Evolutionary conservation across 2,888 invertebrate genomes (phyloP), one percentile per base, ranked within the genome.

Genomic region (Andrena camellia): DNA sequence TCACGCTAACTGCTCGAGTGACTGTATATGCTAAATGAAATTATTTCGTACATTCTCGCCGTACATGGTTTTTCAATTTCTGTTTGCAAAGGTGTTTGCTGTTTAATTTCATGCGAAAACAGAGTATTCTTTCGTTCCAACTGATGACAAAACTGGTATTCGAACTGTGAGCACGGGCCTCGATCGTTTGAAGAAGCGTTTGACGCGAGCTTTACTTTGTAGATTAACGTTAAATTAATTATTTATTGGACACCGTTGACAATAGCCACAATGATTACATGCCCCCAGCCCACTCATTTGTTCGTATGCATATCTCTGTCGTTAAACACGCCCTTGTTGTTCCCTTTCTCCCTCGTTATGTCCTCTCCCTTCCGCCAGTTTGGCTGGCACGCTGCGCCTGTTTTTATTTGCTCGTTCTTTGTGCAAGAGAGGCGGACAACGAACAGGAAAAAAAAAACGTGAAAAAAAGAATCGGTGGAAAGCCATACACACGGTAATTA

Each of bases 231-330:
- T 83, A 84, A 86, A 86, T 82, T 80, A 82, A 87, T 89, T 88
- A 89, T 89, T 86, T 86, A 89, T 83, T 81, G 79, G 84, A 83
- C 79, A 70, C 70, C 79, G 83, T 83, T 87, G 87, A 89, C 89
- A 87, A 89, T 88, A 80, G 87, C 70, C 73, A 64, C 81, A 85
- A 89, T 83, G 86, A 87, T 89, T 86, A 80, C 85, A 77, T 77
- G 81, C 73, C 68, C 69, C 52, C 78, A 23, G 62, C 59, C 64
- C 75, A 71, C 81, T 80, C 85, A 78, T 85, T 85, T 80, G 78
- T 76, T 66, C 70, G 78, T 73, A 57, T 57, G 82, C 85, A 76
- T 76, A 81, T 85, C 73, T 78, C 66, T 73, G 64, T 69, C 71
- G 70, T n/a, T 67, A 78, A 74, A 71, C 67, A 52, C 67, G 29